Percentiles rank a stretch among this genome's conserved stretches.
Conservation (phyloP, 2,888 invertebrate species). For the Mongoloraphidia duomilia region DNA sequence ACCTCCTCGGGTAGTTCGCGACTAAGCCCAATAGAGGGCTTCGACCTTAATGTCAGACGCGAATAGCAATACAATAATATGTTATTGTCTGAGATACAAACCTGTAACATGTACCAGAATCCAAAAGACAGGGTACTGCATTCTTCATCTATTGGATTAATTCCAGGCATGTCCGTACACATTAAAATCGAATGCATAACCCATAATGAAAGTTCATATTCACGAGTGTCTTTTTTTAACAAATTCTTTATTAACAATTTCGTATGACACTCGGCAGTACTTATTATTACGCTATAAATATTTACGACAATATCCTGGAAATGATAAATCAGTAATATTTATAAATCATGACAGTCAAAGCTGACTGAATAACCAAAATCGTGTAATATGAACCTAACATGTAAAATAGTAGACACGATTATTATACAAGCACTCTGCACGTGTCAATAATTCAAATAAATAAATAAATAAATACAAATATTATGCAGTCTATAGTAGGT, state of each 20-base stretch:
- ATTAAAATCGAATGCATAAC: constrained; percentile 60
- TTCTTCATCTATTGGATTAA: constrained; percentile 78
- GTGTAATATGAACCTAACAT: too few species aligned
- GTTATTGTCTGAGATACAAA: constrained; percentile 24
- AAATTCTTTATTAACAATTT: constrained; percentile 36
- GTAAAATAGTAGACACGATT: too few species aligned
- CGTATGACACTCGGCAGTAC: constrained; percentile 58
- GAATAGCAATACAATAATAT: too few species aligned
- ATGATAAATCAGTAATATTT: too few species aligned
- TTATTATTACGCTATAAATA: constrained; percentile 51
- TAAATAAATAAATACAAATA: too few species aligned
- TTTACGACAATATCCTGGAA: constrained; percentile 53
- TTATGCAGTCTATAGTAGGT: too few species aligned
- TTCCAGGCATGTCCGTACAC: constrained; percentile 67
- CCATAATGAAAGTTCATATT: constrained; percentile 39
- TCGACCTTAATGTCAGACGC: too few species aligned
- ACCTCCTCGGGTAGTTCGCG: too few species aligned
- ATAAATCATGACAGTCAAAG: background rate
- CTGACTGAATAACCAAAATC: too few species aligned
- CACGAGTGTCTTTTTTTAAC: constrained; percentile 31
- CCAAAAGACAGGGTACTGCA: constrained; percentile 75
- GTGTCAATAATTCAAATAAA: too few species aligned
- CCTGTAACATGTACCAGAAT: constrained; percentile 87
- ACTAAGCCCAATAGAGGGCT: too few species aligned
- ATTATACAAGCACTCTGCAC: too few species aligned